Evolutionary conservation across 2,888 invertebrate genomes (phyloP).

Genomic region (Leptinotarsa peninsularis): DNA sequence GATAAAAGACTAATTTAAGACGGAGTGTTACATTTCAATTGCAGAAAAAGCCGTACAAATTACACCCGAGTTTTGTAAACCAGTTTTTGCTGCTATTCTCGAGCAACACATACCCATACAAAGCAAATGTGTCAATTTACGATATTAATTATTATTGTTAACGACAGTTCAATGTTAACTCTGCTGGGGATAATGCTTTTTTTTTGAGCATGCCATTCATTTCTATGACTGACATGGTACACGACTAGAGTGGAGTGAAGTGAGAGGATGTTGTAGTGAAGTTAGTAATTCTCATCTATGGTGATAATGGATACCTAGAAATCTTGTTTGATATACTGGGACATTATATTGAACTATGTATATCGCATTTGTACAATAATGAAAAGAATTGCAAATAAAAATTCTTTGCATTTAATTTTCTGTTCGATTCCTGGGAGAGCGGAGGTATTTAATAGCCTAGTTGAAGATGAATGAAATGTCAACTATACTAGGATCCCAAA

Average conservation of each 20-base stretch:
- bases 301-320: no score
- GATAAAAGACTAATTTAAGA: conserved; percentile 19
- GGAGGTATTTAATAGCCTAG: no score
- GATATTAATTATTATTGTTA: conserved; percentile 30
- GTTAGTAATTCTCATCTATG: no score
- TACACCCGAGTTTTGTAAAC: conserved; percentile 28
- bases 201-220: conserved; percentile 15
- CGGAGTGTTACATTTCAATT: conserved; percentile 24
- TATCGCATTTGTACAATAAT: no score
- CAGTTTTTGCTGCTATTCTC: conserved; percentile 24
- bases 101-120: conserved; percentile 24
- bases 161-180: conserved; percentile 23
- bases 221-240: conserved; percentile 2
- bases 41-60: conserved; percentile 28
- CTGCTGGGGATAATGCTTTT: conserved; percentile 5
- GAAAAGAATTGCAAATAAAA: no score
- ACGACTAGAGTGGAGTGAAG: not conserved
- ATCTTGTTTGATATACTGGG: no score
- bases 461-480: no score
- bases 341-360: no score
- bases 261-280: not conserved
- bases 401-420: no score
- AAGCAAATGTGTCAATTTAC: conserved; percentile 32
- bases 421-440: no score
- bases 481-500: no score